Percentiles rank a stretch among this genome's conserved stretches.
These are phyloP conservation scores for Spodoptera picta DNA, from an alignment of 2,888 invertebrate species.

Conservation along the genomic window DNA sequence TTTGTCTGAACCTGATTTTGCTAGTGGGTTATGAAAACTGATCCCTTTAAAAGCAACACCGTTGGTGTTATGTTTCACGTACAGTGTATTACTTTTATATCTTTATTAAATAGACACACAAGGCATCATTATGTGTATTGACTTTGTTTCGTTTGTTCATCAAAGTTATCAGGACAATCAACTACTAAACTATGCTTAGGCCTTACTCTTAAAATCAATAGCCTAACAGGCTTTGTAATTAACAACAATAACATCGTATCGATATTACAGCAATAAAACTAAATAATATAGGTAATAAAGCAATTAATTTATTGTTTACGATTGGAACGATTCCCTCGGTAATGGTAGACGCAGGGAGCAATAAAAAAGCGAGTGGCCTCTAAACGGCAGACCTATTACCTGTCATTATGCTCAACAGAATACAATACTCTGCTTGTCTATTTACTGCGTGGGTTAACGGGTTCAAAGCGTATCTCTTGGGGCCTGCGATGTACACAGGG, in stretches of 20 bases:
- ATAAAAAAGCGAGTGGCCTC: slow-evolving; percentile 52
- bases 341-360: slow-evolving; percentile 42
- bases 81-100: no score
- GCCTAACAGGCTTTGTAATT: slow-evolving; percentile 12
- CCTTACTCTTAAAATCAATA: no score
- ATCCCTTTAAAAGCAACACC: neutral
- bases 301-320: slow-evolving; percentile 53
- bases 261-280: slow-evolving; percentile 14
- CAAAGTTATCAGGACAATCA: no score
- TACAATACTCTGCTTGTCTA: slow-evolving; percentile 36
- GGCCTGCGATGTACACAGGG: slow-evolving; percentile 19
- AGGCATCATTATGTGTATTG: no score
- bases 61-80: neutral
- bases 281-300: slow-evolving; percentile 39
- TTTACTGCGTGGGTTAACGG: slow-evolving; percentile 47
- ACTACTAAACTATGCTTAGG: no score
- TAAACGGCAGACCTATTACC: slow-evolving; percentile 48
- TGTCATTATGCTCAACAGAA: slow-evolving; percentile 39
- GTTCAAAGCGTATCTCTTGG: slow-evolving; percentile 51
- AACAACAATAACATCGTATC: slow-evolving; percentile 21
- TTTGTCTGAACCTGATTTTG: slow-evolving; percentile 5
- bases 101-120: no score
- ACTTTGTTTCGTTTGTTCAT: no score
- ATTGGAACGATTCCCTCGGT: slow-evolving; percentile 33
- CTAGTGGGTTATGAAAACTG: neutral